Base-by-base conservation (phyloP, 2,888 invertebrate species). In the Drosophila helvetica region DNA sequence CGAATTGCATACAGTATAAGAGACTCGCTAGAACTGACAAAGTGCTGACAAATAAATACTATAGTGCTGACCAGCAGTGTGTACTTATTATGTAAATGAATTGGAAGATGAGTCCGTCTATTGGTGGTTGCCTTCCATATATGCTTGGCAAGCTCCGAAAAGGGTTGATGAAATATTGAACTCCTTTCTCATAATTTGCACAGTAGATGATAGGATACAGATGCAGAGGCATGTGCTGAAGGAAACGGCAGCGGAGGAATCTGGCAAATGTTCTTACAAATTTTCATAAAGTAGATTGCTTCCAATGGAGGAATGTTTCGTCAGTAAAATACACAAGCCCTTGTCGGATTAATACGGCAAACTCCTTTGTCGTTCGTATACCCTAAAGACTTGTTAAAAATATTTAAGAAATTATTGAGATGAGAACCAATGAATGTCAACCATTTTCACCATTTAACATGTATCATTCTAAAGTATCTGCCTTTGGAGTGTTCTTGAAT, bases 261-360 rank as follows among this genome's bases (percentile, higher is more conserved):
- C 68, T 60, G 61, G 63, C 59, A 66, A 64, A 55, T 62, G 57
- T 69, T 67, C 70, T 75, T 53, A 64, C 70, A 80, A 83, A 80
- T 83, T 77, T 86, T 68, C 74, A 78, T 86, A 63, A 78, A 70
- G 80, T 67, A 65, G 78, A 86, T 80, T 86, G 76, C 76, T 82
- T 86, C 84, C 78, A 74, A 52, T 75, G 59, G 30, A 30, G 38
- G n/a, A n/a, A 65, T 65, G 52, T 48, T 48, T 65, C 42, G 52
- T 53, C 42, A 47, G 66, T 42, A 22, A 53, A 27, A 65, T 53
- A 22, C 64, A 53, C 25, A 52, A 6, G 15, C 46, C 46, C 15
- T n/a, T 30, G 56, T 3, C 3, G 3, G 10, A 27, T 9, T 2
- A 10, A 3, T 4, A 10, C 3, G 10, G 10, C 30, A 10, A 10